Evolutionary conservation across 2,797 vertebrate genomes (phyloP), one percentile per base, ranked within the genome.

Genomic region (Amniataba percoides): DNA sequence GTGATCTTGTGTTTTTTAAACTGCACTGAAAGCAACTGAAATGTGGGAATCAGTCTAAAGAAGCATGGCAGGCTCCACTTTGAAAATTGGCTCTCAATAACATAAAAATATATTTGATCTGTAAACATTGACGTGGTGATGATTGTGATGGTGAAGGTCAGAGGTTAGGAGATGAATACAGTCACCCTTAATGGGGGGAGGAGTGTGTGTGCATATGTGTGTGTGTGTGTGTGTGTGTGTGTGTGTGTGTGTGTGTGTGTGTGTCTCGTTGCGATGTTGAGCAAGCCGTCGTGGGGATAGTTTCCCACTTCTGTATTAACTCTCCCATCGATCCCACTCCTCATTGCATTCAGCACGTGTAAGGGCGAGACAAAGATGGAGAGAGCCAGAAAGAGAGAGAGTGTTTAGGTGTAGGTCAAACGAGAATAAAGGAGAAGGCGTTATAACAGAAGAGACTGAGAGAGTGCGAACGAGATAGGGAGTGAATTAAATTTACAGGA

Each of bases 401-500:
- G 45, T 64, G 64, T 76, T 87, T 74, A 84, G 80, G 67, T 77
- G 81, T 39, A 73, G 78, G 86, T 86, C 60, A 69, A 70, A 73
- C 51, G 68, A 71, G 76, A 81, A 82, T 84, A 74, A 81, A 84
- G 34, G 70, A 61, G 31, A 73, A 51, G 51, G 59, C 31, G 51
- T 78, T 60, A 7, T 27, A 78, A 80, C 55, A 21, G 60, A 42
- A 66, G 58, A 65, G 18, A 59, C 12, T 46, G 60, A 55, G 60
- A 43, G 46, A 27, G 79, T 55, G 39, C 0, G 46, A 63, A 59
- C 7, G 4, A 69, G 73, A 86, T 52, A 72, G 61, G 71, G 83
- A 83, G 70, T 77, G 78, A 85, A 85, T 85, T 88, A 78, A 65
- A 86, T 74, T 59, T 75, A 70, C 88, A 82, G 59, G 71, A 16